Conservation (phyloP, 2,113 vertebrate genomes). For the Menura novaehollandiae region DNA sequence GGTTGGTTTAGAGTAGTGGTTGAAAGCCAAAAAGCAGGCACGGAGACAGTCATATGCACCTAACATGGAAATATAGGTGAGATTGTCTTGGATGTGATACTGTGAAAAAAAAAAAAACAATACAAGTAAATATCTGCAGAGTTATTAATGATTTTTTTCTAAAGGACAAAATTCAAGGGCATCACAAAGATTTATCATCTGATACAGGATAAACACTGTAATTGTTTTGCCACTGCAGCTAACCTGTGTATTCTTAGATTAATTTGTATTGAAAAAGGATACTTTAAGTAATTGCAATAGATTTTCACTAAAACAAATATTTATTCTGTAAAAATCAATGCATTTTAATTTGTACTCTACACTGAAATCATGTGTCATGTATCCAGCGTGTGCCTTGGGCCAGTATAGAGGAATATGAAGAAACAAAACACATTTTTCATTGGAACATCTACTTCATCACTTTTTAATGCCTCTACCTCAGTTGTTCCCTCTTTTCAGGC, state of each 20-base stretch:
- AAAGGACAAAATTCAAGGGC: not conserved
- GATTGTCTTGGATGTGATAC: not conserved
- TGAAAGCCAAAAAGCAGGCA: not conserved
- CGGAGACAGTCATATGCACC: not conserved
- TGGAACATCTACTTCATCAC: not conserved
- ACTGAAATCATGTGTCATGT: not conserved
- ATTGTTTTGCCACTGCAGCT: not conserved
- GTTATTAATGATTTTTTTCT: not conserved
- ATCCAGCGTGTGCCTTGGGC: not conserved
- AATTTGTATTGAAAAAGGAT: constrained; percentile 10
- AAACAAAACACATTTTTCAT: not conserved
- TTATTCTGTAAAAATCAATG: constrained; percentile 2
- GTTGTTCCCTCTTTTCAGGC: not conserved
- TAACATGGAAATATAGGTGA: not conserved
- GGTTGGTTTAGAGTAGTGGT: not conserved
- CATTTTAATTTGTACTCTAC: constrained; percentile 1
- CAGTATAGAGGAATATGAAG: not conserved
- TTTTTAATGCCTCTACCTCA: not conserved
- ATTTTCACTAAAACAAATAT: not conserved
- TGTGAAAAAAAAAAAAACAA: not conserved
- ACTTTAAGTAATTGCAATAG: constrained; percentile 23
- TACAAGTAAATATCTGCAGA: not conserved
- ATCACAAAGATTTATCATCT: not conserved
- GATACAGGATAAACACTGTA: not conserved
- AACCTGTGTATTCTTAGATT: not conserved